A percentile compares a stretch with the other conserved stretches of the same genome.
Evolutionary conservation across 1,140 invertebrate genomes (phyloP).

Genomic region (Parasteatoda tepidariorum): DNA sequence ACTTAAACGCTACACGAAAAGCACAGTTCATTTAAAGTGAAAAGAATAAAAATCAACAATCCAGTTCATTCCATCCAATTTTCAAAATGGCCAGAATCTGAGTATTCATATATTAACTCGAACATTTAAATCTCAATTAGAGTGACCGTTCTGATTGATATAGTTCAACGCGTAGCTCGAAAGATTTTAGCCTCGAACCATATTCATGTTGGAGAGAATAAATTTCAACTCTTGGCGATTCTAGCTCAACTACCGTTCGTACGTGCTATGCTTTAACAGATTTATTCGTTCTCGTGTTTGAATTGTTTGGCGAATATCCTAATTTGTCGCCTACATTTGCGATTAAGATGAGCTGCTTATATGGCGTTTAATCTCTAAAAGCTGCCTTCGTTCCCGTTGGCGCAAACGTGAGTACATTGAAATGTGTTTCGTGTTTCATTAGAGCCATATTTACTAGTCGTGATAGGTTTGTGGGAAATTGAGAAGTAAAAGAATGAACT

Average conservation of each 20-base stretch:
- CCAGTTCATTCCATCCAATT: no score
- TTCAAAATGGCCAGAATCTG: no score
- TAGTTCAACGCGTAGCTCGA: background rate
- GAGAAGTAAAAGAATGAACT: no score
- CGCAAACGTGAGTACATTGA: no score
- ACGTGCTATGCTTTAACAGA: background rate
- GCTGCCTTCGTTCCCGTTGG: no score
- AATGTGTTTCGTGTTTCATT: no score
- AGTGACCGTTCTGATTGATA: constrained; percentile 30
- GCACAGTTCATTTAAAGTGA: no score
- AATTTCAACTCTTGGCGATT: constrained; percentile 8
- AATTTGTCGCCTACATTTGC: background rate
- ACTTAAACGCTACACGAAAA: no score
- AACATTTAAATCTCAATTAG: constrained; percentile 54
- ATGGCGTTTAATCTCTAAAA: no score
- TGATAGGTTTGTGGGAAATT: no score
- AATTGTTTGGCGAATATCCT: background rate
- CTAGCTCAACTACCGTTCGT: background rate
- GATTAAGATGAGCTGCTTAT: background rate
- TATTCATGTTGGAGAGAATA: constrained; percentile 11
- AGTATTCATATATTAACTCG: constrained; percentile 14
- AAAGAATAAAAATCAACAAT: no score
- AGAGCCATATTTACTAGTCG: no score
- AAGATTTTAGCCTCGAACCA: constrained; percentile 15
- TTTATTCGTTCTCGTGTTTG: constrained; percentile 9